These are phyloP conservation scores for Platichthys stellatus DNA, from an alignment of 2,113 vertebrate genomes.

Conservation along the genomic window DNA sequence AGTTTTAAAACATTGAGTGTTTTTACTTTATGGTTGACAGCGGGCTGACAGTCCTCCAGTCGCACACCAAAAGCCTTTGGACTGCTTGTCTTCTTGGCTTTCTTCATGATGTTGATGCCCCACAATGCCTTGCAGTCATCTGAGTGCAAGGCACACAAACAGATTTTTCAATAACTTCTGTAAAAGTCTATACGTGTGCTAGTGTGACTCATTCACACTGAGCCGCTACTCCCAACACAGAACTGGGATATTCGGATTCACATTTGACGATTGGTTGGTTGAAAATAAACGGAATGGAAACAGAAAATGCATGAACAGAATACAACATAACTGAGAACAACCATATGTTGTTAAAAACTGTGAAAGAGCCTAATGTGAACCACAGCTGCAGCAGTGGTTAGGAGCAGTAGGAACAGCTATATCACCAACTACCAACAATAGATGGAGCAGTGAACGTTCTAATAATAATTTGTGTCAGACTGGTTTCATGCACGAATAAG, in stretches of 20 bases:
- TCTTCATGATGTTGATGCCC: constrained; percentile 97
- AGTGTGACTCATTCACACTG: neutral
- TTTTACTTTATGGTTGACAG: constrained; percentile 89
- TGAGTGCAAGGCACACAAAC: constrained; percentile 51
- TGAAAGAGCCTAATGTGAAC: no score
- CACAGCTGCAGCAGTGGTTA: no score
- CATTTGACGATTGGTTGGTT: neutral
- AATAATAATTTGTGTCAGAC: no score
- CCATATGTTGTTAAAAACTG: neutral
- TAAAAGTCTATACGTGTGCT: no score
- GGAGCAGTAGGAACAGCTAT: no score
- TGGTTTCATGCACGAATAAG: no score
- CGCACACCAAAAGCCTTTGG: constrained; percentile 91
- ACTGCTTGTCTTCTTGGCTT: constrained; percentile 85
- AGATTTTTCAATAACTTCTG: neutral
- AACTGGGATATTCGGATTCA: neutral
- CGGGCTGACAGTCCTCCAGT: constrained; percentile 94
- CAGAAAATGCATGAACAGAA: neutral
- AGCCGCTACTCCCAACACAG: constrained; percentile 4
- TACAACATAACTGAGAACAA: neutral
- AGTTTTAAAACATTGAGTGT: neutral
- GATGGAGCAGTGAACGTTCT: no score
- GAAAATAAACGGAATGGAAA: neutral
- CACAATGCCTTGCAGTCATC: constrained; percentile 90
- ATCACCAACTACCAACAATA: no score